These are phyloP conservation scores for Formica selysi DNA, from an alignment of 1,140 invertebrate species.

Conservation along the genomic window DNA sequence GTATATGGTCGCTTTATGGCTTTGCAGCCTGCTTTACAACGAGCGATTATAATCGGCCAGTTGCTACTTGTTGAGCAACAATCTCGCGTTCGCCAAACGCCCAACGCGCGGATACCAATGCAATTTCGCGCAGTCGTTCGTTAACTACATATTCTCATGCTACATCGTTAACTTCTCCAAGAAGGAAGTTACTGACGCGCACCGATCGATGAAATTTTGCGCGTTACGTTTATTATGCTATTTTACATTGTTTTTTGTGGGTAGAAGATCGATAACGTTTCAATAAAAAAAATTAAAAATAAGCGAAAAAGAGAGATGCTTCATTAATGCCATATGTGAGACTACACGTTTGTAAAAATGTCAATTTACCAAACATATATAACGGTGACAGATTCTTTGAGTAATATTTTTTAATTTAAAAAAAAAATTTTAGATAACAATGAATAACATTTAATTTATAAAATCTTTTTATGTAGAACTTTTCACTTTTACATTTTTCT, in stretches of 20 bases:
- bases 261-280: no score
- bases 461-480: not conserved
- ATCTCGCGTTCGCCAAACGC: not conserved
- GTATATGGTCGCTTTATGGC: constrained; percentile 48
- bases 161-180: constrained; percentile 28
- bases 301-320: not conserved
- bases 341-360: no score
- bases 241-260: no score
- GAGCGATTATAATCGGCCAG: constrained; percentile 46
- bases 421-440: not conserved
- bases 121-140: constrained; percentile 32
- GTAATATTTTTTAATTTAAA: not conserved
- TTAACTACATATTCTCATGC: constrained; percentile 42
- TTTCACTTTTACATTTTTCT: not conserved
- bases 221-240: not conserved
- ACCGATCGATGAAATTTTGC: not conserved
- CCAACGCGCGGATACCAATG: not conserved
- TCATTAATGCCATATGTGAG: not conserved
- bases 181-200: constrained; percentile 47
- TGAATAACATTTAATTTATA: constrained; percentile 7
- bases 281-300: no score
- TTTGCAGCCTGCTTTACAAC: constrained; percentile 51
- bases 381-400: not conserved
- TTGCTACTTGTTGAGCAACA: constrained; percentile 69
- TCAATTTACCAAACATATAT: not conserved